Evolutionary conservation across 2,113 vertebrate genomes (phyloP), one percentile per base, ranked within the genome.

Genomic region (Leptobrachium leishanense): DNA sequence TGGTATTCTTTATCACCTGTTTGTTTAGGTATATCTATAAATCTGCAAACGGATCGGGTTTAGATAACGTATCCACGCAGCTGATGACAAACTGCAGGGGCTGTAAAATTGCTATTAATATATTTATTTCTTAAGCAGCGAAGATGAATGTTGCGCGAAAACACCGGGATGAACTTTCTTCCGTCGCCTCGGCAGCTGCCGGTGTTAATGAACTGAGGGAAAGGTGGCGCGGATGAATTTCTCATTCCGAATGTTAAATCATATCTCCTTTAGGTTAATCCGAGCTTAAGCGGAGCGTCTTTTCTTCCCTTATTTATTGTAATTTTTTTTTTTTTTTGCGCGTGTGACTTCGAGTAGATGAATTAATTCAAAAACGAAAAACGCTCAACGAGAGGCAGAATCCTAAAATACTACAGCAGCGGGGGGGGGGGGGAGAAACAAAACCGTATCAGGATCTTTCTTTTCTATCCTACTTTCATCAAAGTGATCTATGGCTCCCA

Each of bases 201-300:
- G 1, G 0, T 41, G 67, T 62, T 79, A 82, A 85, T 83, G 81
- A 82, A 84, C 85, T 84, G 46, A 83, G 75, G 77, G 44, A 10
- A 62, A 43, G 44, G 53, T 77, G 9, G 67, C 15, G 57, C 73
- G 75, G 63, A 69, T 2, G 11, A 71, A 74, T 8, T 50, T 50
- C 66, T 41, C 10, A 72, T 55, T 62, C 79, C 85, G 82, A 50
- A 43, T 63, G 65, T 83, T 75, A 87, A 88, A 86, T 82, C 81
- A 88, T 53, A 54, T 72, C 76, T 90, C 88, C 82, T 83, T 82
- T 80, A 77, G 82, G 75, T 84, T 86, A 88, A 85, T 86, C 76
- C 53, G 82, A 55, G 77, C 81, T 86, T 31, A 88, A 85, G 73
- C 67, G 67, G 75, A 43, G 75, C 71, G 77, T 31, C 10, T 46